Conservation (phyloP, 2,888 invertebrate genomes). For the Ommatoiulus sabulosus region DNA sequence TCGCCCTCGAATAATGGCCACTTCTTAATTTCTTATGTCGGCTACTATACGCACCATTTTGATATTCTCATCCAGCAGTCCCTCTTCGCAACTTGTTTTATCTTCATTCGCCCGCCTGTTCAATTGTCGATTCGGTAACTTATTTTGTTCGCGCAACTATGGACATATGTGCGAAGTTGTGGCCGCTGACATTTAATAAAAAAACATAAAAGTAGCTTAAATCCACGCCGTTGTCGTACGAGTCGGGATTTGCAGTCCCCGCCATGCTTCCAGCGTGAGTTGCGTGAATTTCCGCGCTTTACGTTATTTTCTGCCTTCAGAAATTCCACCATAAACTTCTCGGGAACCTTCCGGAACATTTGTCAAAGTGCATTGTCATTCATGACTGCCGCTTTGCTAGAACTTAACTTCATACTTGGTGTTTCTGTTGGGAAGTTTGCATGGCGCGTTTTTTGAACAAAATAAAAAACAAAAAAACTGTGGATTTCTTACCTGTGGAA, state of each 20-base stretch:
- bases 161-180: not conserved
- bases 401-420: not conserved
- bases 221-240: not conserved
- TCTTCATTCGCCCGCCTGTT: slow-evolving; percentile 41
- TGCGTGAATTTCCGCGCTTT: not conserved
- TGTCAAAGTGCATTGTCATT: not conserved
- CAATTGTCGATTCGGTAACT: slow-evolving; percentile 32
- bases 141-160: not conserved
- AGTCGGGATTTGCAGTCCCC: not conserved
- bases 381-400: not conserved
- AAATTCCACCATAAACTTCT: not conserved
- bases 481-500: no score
- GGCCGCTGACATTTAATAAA: slow-evolving; percentile 23
- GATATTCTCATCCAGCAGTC: slow-evolving; percentile 39
- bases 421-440: no score
- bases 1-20: slow-evolving; percentile 33
- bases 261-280: not conserved
- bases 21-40: slow-evolving; percentile 44
- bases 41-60: slow-evolving; percentile 25
- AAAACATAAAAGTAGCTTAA: slow-evolving; percentile 2
- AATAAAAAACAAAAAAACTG: no score
- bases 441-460: no score
- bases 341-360: not conserved
- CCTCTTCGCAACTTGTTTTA: slow-evolving; percentile 37
- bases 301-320: not conserved